Base-by-base conservation (phyloP, 2,113 vertebrate species). In the Nanorana parkeri region DNA sequence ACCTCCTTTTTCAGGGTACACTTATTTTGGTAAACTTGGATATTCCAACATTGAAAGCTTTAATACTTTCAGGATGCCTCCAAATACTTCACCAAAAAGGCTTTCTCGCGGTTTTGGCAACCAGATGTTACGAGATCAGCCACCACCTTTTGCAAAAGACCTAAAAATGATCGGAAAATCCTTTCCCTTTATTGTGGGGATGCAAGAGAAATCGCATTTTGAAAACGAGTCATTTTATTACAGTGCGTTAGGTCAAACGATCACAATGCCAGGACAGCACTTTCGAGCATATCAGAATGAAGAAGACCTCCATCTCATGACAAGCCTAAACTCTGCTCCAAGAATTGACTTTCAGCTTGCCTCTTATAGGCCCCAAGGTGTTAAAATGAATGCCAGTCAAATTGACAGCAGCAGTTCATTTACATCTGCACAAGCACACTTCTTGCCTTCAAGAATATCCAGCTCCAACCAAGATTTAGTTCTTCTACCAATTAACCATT, bases 81-180 rank as follows among this genome's bases (percentile, higher is more conserved):
- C 92, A 52, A 93, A 94, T 32, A 86, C 91, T 67, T 87, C 92
- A 21, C 89, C 92, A 26, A 93, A 94, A 84, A 89, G 94, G 86
- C 87, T 92, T 20, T 89, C 92, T 0, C 91, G 90, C 0, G 95
- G 93, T 24, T 91, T 92, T 67, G 88, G 87, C 20, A 90, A 90
- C 23, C 95, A 94, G 71, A 88, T 91, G 1, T 91, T 94, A 84
- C 90, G 94, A 87, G 93, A 90, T 75, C 94, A 94, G n/a, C 89
- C 91, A 8, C 92, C 92, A 72, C 87, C 90, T 0, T 95, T 96
- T 86, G 88, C 92, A 54, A 95, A 94, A 84, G 93, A 92, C 47
- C 89, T 93, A 0, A 76, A 92, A 77, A 92, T 91, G 74, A 93
- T 94, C 84, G 93, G 83, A 68, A 88, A 93, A 68, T 88, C 92